Base-by-base conservation (phyloP, 53 echinoderm and acorn worm species). In the Stichopus horrens region DNA sequence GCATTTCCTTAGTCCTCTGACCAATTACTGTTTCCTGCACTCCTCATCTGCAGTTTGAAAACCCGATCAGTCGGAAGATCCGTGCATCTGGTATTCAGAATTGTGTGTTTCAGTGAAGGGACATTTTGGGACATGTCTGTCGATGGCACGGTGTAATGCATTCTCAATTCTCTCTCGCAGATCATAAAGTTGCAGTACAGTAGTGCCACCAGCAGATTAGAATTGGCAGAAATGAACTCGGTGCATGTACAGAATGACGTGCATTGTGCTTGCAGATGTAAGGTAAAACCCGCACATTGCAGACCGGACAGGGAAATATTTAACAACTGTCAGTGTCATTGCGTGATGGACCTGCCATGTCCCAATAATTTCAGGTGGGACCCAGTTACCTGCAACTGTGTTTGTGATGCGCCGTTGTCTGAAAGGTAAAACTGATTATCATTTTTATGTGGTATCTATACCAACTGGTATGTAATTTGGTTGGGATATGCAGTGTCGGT, bases 281-380 rank as follows among this genome's bases (percentile, higher is more conserved):
- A 92, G 76, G 83, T 94, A 21, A 89, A 89, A 23, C 89, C 91
- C 7, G 55, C 89, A n/a, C 81, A 91, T 55, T 94, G 94, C 52
- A 74, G 91, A 58, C 90, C 88, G 4, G 90, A 73, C 76, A 91
- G 89, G 19, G 91, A 94, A 83, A 21, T 89, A 51, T 88, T 92
- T 63, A 88, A 73, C 21, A 95, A 95, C 79, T 96, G 96, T 82
- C 93, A 96, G 65, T 96, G 96, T 71, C 81, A 89, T 51, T 96
- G 96, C 67, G 88, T 59, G 52, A 89, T 76, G 21, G 54, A 76
- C 57, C 60, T 86, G 66, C 81, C 75, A 21, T 96, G 96, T 86
- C 93, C 95, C 3, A 73, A 76, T 0, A 92, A 83, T 52, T 95
- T 90, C 88, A 59, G 76, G 4, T 96, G 96, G 96, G 96, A 96